Evolutionary conservation across 2,888 invertebrate species (phyloP).

Genomic region (Himalopsyche kuldschensis): DNA sequence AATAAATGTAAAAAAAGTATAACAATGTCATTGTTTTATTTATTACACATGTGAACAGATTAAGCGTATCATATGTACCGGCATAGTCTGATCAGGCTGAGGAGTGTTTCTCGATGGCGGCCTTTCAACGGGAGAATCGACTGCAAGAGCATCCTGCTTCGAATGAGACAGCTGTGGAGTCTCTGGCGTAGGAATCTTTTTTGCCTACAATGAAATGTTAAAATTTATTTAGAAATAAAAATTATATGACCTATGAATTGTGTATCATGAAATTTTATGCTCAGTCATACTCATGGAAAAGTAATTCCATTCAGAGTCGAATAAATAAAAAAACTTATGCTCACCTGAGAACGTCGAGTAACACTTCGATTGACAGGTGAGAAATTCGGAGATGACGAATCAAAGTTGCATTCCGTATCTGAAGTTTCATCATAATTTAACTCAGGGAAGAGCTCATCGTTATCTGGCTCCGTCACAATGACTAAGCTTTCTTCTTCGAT

Average conservation of each 20-base stretch:
- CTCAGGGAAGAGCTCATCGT: conserved; percentile 56
- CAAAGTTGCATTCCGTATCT: conserved; percentile 43
- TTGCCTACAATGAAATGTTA: conserved; percentile 47
- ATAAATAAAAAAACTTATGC: not conserved
- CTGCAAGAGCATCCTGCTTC: conserved; percentile 45
- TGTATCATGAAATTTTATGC: too few species aligned
- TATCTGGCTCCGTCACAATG: conserved; percentile 41
- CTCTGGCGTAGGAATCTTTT: conserved; percentile 56
- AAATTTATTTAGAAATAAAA: not conserved
- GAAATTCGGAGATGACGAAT: conserved; percentile 37
- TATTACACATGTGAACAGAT: too few species aligned
- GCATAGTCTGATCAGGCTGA: conserved; percentile 22
- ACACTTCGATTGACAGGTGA: conserved; percentile 45
- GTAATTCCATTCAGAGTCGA: too few species aligned
- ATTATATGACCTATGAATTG: not conserved
- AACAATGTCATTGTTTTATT: too few species aligned
- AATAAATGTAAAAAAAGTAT: too few species aligned
- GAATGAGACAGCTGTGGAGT: conserved; percentile 56
- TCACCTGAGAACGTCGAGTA: conserved; percentile 55
- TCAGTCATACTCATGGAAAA: too few species aligned
- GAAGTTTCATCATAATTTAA: conserved; percentile 53
- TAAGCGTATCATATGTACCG: conserved; percentile 8
- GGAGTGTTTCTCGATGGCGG: conserved; percentile 19
- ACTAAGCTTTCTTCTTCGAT: conserved; percentile 31
- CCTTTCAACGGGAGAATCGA: conserved; percentile 39